phyloP scores from a whole-genome alignment of 2,888 invertebrate species.

The Thymelicus acteon region DNA sequence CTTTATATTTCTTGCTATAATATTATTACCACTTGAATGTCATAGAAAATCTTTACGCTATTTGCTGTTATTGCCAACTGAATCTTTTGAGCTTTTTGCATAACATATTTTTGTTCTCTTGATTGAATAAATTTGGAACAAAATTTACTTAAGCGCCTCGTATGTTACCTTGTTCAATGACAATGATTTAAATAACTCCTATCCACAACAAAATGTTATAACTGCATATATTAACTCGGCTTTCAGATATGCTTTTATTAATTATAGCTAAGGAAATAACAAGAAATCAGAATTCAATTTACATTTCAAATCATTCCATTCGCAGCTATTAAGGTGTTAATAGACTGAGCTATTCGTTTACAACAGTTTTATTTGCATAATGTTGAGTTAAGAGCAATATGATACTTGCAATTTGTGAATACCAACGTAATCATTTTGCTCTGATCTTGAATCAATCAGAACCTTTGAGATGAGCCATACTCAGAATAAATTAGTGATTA shows the following conservation, averaged over 20 bases:
- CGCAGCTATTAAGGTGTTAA: slow-evolving; percentile 37
- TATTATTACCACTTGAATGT: no score
- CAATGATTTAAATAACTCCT: background rate
- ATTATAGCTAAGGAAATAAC: slow-evolving; percentile 31
- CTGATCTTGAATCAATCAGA: background rate
- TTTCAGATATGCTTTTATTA: slow-evolving; percentile 28
- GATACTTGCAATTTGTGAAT: slow-evolving; percentile 13
- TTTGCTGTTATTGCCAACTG: no score
- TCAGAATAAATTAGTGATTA: no score
- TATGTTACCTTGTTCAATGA: no score
- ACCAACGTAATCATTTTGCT: background rate
- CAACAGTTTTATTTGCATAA: slow-evolving; percentile 32
- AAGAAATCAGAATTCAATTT: slow-evolving; percentile 36
- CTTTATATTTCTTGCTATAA: no score
- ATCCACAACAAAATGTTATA: background rate
- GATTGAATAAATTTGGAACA: no score
- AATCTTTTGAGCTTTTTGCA: no score
- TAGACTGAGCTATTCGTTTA: slow-evolving; percentile 30
- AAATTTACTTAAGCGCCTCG: no score
- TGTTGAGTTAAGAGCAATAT: slow-evolving; percentile 19
- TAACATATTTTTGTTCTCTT: no score
- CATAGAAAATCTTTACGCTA: no score
- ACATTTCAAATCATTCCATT: slow-evolving; percentile 28
- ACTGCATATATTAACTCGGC: slow-evolving; percentile 20
- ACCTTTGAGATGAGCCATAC: background rate